Percentiles rank a stretch among this genome's conserved stretches.
These are phyloP conservation scores for Acanthurus leucopareius DNA, from an alignment of 2,797 vertebrate genomes.

Conservation along the genomic window DNA sequence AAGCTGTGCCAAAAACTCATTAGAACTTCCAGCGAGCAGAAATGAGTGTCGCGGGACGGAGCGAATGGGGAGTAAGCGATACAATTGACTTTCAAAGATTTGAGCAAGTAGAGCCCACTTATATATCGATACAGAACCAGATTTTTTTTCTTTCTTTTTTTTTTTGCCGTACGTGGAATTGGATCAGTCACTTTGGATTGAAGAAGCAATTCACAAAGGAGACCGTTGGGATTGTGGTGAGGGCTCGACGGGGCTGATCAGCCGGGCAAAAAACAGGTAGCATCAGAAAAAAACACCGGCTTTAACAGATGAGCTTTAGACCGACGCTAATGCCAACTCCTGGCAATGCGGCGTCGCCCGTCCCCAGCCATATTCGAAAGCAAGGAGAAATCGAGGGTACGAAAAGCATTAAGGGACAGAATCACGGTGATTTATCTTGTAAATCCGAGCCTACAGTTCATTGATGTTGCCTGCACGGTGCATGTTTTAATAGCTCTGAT, in stretches of 20 bases:
- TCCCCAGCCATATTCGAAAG: conserved; percentile 26
- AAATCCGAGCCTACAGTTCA: conserved; percentile 52
- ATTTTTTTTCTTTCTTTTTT: background rate
- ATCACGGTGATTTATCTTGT: conserved; percentile 20
- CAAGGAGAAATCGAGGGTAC: conserved; percentile 14
- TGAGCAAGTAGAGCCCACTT: conserved; percentile 43
- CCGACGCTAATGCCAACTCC: conserved; percentile 49
- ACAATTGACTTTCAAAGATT: conserved; percentile 71
- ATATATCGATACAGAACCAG: conserved; percentile 43
- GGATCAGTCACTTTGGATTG: conserved; percentile 65
- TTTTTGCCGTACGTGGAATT: conserved; percentile 56
- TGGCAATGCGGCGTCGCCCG: conserved; percentile 22
- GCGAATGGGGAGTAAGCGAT: conserved; percentile 46
- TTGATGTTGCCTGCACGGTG: conserved; percentile 41
- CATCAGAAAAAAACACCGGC: conserved; percentile 48
- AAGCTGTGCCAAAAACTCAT: conserved; percentile 75
- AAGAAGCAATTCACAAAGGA: conserved; percentile 55
- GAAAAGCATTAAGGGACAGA: conserved; percentile 6
- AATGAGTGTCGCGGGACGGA: conserved; percentile 68
- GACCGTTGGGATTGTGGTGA: conserved; percentile 16
- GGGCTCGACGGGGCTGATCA: conserved; percentile 46
- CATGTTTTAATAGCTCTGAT: conserved; percentile 53
- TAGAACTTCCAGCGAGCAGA: conserved; percentile 67
- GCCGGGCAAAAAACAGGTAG: conserved; percentile 42
- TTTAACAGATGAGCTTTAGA: conserved; percentile 67